phyloP scores from a whole-genome alignment of 2,113 vertebrate genomes.

The Arvicanthis niloticus region DNA sequence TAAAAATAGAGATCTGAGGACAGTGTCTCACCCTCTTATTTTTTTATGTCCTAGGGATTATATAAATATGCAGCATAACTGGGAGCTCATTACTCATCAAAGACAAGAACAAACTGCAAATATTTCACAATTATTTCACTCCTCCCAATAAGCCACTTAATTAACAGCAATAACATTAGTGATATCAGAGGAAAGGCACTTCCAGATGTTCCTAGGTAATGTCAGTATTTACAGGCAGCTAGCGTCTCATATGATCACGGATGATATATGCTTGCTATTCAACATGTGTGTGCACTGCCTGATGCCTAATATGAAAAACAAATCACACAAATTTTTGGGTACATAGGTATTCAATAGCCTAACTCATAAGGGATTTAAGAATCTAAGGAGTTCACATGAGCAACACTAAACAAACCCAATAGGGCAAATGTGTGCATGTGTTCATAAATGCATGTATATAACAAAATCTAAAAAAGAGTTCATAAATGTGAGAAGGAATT shows the following conservation, averaged over 20 bases:
- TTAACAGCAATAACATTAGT: constrained; percentile 75
- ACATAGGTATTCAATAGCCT: not conserved
- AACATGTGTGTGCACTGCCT: not conserved
- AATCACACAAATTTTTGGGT: not conserved
- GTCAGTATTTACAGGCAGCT: not conserved
- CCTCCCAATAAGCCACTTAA: constrained; percentile 73
- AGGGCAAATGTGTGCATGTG: not conserved
- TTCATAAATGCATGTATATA: not conserved
- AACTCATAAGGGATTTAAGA: constrained; percentile 15
- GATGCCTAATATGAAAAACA: not conserved
- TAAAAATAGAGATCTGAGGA: constrained; percentile 60
- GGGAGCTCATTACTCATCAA: constrained; percentile 67
- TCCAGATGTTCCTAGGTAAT: constrained; percentile 54
- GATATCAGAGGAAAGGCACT: constrained; percentile 57
- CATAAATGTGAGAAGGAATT: not conserved
- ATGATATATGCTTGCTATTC: not conserved
- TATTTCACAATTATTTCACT: constrained; percentile 70
- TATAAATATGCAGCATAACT: constrained; percentile 69
- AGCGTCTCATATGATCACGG: constrained; percentile 41
- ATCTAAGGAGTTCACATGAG: not conserved
- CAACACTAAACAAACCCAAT: not conserved
- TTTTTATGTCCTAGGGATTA: constrained; percentile 61
- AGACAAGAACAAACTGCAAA: constrained; percentile 68
- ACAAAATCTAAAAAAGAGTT: not conserved
- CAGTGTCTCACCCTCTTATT: constrained; percentile 53